Evolutionary conservation across 2,888 invertebrate genomes (phyloP).

Genomic region (Archaeoteleia sp.): DNA sequence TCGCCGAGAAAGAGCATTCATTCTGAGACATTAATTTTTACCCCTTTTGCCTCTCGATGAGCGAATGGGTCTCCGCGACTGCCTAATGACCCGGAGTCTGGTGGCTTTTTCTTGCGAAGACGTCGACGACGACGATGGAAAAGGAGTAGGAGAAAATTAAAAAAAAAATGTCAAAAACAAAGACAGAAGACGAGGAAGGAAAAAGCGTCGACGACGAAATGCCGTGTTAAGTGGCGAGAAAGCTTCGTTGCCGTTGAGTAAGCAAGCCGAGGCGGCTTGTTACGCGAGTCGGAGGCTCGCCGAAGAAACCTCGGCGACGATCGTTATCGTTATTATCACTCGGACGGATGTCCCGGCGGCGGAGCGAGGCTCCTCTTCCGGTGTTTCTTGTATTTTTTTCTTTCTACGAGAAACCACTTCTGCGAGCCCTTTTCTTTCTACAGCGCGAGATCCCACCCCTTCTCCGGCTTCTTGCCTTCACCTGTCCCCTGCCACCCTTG

Average conservation of each 20-base stretch:
- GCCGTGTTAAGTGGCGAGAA: constrained; percentile 53
- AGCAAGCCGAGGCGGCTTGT: constrained; percentile 54
- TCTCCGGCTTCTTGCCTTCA: too few species aligned
- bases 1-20: constrained; percentile 67
- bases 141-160: constrained; percentile 7
- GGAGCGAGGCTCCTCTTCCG: too few species aligned
- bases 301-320: constrained; percentile 49
- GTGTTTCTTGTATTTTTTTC: constrained; percentile 1
- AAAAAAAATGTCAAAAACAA: too few species aligned
- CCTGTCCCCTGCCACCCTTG: too few species aligned
- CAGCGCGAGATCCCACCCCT: too few species aligned
- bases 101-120: constrained; percentile 54
- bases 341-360: constrained; percentile 57
- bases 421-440: constrained; percentile 7
- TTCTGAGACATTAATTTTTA: constrained; percentile 75
- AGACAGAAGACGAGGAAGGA: constrained; percentile 24
- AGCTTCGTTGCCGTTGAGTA: constrained; percentile 20
- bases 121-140: constrained; percentile 22
- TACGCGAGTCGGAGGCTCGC: too few species aligned
- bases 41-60: constrained; percentile 65
- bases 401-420: constrained; percentile 11
- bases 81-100: constrained; percentile 72
- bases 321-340: constrained; percentile 62
- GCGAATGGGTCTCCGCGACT: constrained; percentile 57
- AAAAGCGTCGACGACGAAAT: constrained; percentile 35